phyloP scores from a whole-genome alignment of 2,888 invertebrate species.

The Ellobium chinense region DNA sequence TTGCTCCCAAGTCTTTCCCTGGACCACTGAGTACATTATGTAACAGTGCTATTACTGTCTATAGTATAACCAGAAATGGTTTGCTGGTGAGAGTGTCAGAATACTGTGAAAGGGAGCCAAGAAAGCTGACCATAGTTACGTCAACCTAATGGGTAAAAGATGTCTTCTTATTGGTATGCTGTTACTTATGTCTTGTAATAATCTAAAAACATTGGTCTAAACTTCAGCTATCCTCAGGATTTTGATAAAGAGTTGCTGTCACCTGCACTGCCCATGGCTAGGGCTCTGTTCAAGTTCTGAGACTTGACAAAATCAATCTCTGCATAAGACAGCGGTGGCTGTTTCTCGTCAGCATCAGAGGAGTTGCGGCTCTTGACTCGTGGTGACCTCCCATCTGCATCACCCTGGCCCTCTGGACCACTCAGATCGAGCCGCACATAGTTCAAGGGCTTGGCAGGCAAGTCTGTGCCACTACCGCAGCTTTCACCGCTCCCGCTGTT shows the following conservation, averaged over 20 bases:
- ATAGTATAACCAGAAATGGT: no score
- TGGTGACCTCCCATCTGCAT: slow-evolving; percentile 5
- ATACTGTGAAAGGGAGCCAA: no score
- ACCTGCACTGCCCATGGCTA: background rate
- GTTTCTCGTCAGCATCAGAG: slow-evolving; percentile 38
- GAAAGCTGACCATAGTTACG: no score
- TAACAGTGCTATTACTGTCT: no score
- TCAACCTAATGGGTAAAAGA: no score
- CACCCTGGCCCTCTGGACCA: slow-evolving; percentile 20
- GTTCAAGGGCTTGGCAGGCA: slow-evolving; percentile 4
- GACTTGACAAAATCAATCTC: slow-evolving; percentile 45
- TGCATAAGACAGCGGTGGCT: slow-evolving; percentile 39
- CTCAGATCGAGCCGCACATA: slow-evolving; percentile 24
- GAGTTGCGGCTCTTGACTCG: slow-evolving; percentile 33
- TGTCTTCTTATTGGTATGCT: no score
- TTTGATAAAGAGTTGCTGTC: background rate
- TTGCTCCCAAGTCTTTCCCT: no score
- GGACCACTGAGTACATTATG: no score
- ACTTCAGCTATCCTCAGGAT: background rate
- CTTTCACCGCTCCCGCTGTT: slow-evolving; percentile 12
- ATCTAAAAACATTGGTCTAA: no score
- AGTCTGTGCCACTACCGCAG: background rate
- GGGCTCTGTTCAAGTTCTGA: slow-evolving; percentile 31
- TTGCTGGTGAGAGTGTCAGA: no score
- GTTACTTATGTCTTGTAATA: no score